Base-by-base conservation (phyloP, 2,797 vertebrate species). In the Helicolenus hilgendorfi region DNA sequence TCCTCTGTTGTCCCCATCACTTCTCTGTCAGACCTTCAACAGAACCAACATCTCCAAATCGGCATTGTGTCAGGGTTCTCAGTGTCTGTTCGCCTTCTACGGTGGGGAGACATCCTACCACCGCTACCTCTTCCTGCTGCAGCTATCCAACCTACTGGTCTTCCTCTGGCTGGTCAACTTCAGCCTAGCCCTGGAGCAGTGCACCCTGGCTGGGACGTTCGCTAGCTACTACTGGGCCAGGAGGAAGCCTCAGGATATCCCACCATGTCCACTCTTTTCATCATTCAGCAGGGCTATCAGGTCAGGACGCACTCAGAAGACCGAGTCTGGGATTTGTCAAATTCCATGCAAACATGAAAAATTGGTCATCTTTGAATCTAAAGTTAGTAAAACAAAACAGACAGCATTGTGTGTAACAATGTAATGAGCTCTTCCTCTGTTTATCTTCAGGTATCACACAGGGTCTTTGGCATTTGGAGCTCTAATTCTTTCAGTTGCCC, bases 101-200 rank as follows among this genome's bases (percentile, higher is more conserved):
- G 98, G 98, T 0, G 98, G 98, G 14, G 98, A 98, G 94, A 97
- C 95, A 1, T 26, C 96, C 36, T 98, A 98, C 91, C 97, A 98
- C 88, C 96, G 94, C 20, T 96, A 98, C 94, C 97, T 98, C 88
- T 93, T 97, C 85, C 84, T 96, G 79, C 97, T 99, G 87, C 98
- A 99, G 93, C 90, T 99, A 36, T 97, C 95, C 96, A 99, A 99
- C 89, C 93, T 98, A 10, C 97, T 99, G 83, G 91, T 98, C 82
- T 98, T 98, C 92, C 94, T 99, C 59, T 99, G 98, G 98, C 95
- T 99, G 87, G 93, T 98, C 62, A 98, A 99, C 89, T 99, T 99
- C 91, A 96, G 97, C 75, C 93, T 98, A 87, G 98, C 98, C 1
- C 89, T 99, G 94, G 98, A 98, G 89, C 98, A 99, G 91, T 98